These are phyloP conservation scores for Drosophila pullipes DNA, from an alignment of 2,888 invertebrate species.

Conservation along the genomic window DNA sequence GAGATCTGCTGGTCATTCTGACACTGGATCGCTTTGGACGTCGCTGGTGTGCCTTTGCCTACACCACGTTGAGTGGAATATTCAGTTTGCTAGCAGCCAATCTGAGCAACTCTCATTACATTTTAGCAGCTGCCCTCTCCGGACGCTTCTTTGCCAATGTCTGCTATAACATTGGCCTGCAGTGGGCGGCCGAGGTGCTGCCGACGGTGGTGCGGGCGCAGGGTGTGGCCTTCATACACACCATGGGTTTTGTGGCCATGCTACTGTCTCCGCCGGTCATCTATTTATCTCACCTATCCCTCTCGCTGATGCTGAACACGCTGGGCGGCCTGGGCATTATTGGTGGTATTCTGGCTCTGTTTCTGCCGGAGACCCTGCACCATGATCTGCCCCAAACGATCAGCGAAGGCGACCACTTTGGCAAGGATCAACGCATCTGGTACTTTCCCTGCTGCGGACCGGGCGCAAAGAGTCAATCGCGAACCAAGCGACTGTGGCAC, in stretches of 20 bases:
- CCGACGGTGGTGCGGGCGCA: conserved; percentile 95
- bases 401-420: conserved; percentile 94
- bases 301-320: conserved; percentile 61
- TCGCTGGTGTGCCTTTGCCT: conserved; percentile 93
- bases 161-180: conserved; percentile 95
- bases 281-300: conserved; percentile 89
- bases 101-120: conserved; percentile 89
- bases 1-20: conserved; percentile 92
- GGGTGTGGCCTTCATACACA: conserved; percentile 93
- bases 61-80: conserved; percentile 92
- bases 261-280: conserved; percentile 94
- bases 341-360: conserved; percentile 91
- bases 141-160: conserved; percentile 96
- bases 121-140: conserved; percentile 91
- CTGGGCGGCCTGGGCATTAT: conserved; percentile 90
- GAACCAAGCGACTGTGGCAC: conserved; percentile 36
- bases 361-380: conserved; percentile 94
- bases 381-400: conserved; percentile 94
- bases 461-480: conserved; percentile 86
- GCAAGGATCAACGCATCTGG: conserved; percentile 91
- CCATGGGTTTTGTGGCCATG: conserved; percentile 94
- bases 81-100: conserved; percentile 92
- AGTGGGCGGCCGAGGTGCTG: conserved; percentile 94
- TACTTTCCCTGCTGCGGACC: conserved; percentile 90
- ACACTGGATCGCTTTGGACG: conserved; percentile 92